phyloP scores from a whole-genome alignment of 2,888 invertebrate genomes.

The Temnothorax unifasciatus region DNA sequence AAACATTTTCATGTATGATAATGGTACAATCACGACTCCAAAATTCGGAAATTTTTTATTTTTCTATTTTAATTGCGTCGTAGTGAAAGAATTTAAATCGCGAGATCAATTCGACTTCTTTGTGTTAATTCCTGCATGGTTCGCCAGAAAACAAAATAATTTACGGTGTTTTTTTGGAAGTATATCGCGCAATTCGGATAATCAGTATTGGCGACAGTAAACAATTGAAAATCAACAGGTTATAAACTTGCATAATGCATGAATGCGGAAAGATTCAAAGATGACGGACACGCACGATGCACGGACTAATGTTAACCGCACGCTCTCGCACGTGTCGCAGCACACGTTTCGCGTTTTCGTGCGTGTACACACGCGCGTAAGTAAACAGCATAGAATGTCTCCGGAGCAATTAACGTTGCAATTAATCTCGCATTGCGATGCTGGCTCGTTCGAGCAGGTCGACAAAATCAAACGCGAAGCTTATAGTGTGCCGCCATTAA shows the following conservation, averaged over 20 bases:
- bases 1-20: neutral
- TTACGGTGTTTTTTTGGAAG: neutral
- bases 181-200: neutral
- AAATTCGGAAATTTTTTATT: neutral
- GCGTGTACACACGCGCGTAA: conserved; percentile 19
- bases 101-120: neutral
- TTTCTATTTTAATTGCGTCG: neutral
- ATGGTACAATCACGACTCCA: neutral
- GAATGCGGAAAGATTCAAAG: neutral
- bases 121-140: neutral
- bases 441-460: neutral
- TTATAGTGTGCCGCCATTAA: neutral
- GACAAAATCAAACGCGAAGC: conserved; percentile 22
- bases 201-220: neutral
- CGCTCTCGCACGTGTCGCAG: conserved; percentile 21
- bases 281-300: neutral
- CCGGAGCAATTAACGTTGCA: conserved; percentile 46
- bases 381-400: conserved; percentile 45
- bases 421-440: conserved; percentile 44
- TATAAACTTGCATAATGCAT: conserved; percentile 23
- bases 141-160: neutral
- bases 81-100: neutral
- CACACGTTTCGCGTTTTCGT: conserved; percentile 28
- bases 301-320: conserved; percentile 15
- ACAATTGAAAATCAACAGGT: conserved; percentile 23